Evolutionary conservation across 2,888 invertebrate species (phyloP).

Genomic region (Lasioglossum vierecki): DNA sequence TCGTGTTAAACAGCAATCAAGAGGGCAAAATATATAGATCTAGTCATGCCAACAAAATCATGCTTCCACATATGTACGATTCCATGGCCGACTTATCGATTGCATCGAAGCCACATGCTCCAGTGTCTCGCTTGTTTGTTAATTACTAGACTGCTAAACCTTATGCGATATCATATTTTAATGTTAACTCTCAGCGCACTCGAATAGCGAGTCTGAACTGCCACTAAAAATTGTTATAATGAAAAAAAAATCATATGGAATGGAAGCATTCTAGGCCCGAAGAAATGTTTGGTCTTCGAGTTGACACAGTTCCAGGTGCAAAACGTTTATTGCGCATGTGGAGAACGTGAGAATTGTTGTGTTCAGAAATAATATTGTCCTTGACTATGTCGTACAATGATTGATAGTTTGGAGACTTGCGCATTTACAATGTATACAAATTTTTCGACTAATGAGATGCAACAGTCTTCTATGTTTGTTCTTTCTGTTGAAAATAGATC

Average conservation of each 20-base stretch:
- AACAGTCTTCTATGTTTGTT: not conserved
- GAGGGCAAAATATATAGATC: conserved; percentile 16
- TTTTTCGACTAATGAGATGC: not conserved
- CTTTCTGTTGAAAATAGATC: not conserved
- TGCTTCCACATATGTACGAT: conserved; percentile 66
- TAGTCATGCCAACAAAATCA: conserved; percentile 64
- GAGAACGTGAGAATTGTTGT: not conserved
- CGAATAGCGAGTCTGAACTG: not conserved
- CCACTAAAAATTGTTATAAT: too few species aligned
- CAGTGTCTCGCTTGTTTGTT: conserved; percentile 16
- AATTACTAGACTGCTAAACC: not conserved
- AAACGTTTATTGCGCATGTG: not conserved
- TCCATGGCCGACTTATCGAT: conserved; percentile 47
- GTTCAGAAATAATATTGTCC: not conserved
- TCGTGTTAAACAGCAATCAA: conserved; percentile 27
- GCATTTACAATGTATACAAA: not conserved
- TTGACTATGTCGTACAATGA: not conserved
- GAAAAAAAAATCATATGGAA: not conserved
- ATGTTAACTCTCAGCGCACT: not conserved
- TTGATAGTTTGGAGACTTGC: not conserved
- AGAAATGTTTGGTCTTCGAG: not conserved
- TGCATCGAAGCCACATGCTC: conserved; percentile 66
- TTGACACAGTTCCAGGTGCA: not conserved
- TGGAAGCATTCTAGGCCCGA: not conserved
- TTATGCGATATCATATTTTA: not conserved